Evolutionary conservation across 2,113 vertebrate genomes (phyloP), one percentile per base, ranked within the genome.

Genomic region (Periophthalmodon schlosseri): DNA sequence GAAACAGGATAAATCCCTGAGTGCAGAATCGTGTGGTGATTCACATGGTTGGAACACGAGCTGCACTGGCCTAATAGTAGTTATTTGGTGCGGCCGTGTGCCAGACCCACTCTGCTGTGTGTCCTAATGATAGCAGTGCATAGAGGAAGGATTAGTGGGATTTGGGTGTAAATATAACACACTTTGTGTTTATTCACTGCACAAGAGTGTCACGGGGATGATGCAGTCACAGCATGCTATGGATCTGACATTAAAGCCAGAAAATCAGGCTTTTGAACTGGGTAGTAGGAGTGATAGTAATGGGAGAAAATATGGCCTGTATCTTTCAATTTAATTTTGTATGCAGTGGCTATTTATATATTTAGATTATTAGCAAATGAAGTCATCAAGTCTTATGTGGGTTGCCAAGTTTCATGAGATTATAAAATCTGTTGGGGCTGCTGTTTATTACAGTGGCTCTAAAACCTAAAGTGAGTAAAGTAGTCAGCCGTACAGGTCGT

Each of bases 141-240:
- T 84, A 81, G 77, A 76, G 2, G 72, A 79, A 76, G 82, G 84
- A 89, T 84, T 83, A 88, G 76, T 79, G 79, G 83, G 79, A 39
- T 81, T 88, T 84, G 67, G 78, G 84, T 84, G 75, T 86, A 83
- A 84, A 88, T 84, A 84, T 88, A 88, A 79, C 84, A 73, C 77
- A 73, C 72, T 75, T 86, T 80, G 84, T 89, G 82, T 88, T 89
- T 81, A 84, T 77, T 80, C 64, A 69, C 57, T 44, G 57, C 61
- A 70, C 33, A 77, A 66, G 58, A 80, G 74, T 64, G 72, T 76
- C 28, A 73, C 34, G 70, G 70, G 9, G 15, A 21, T 58, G 77
- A 75, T 60, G 18, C 50, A 70, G 63, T 39, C 18, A 65, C 34
- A 65, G 34, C 33, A 39, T 65, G 63, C n/a, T 65, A 65, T 39